These are phyloP conservation scores for Fregata magnificens DNA, from an alignment of 2,113 vertebrate species.

Conservation along the genomic window DNA sequence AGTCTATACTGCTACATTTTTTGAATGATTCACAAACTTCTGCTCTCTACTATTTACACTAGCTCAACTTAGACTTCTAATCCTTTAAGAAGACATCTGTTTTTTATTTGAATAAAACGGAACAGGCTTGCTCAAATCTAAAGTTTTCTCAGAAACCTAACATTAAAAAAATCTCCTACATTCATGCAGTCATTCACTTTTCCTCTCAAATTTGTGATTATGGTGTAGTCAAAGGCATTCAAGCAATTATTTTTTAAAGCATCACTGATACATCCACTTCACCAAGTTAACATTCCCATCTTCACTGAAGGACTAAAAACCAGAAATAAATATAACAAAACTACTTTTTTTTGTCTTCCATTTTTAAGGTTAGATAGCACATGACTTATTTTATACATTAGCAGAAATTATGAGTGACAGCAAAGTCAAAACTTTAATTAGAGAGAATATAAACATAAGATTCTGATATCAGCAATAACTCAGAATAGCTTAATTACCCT, in stretches of 20 bases:
- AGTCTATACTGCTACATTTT: not conserved
- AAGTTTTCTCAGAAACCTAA: not conserved
- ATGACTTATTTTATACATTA: not conserved
- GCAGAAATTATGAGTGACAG: not conserved
- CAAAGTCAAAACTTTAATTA: slow-evolving; percentile 33
- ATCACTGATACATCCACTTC: not conserved
- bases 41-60: not conserved
- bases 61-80: not conserved
- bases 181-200: not conserved
- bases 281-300: not conserved
- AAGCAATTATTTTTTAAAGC: not conserved
- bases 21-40: not conserved
- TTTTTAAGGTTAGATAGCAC: slow-evolving; percentile 17
- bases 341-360: not conserved
- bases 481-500: not conserved
- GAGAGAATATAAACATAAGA: not conserved
- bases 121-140: not conserved
- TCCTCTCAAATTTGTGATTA: not conserved
- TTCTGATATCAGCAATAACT: not conserved
- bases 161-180: not conserved
- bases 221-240: not conserved
- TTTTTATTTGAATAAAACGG: not conserved
- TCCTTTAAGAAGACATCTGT: not conserved
- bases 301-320: not conserved
- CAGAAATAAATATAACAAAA: not conserved